Evolutionary conservation across 1,140 invertebrate genomes (phyloP).

Genomic region (Hormaphis cornu): DNA sequence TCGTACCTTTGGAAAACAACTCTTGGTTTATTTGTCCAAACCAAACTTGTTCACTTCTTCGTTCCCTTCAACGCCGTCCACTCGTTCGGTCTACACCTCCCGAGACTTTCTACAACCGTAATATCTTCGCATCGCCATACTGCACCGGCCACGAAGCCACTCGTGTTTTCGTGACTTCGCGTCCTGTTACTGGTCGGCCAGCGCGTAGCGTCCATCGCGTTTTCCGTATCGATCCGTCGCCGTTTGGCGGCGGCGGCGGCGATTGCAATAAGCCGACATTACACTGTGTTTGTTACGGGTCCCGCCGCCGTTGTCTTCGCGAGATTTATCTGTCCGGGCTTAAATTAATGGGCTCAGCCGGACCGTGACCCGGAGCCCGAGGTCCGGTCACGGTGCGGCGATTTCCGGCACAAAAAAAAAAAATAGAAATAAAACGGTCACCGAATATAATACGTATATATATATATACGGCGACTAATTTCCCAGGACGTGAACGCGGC

Average conservation of each 20-base stretch:
- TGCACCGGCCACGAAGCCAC: neutral
- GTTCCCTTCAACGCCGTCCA: too few relatives aligned
- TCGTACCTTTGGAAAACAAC: too few relatives aligned
- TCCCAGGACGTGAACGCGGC: too few relatives aligned
- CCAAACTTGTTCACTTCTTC: too few relatives aligned
- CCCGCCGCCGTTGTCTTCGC: too few relatives aligned
- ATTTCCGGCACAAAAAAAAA: too few relatives aligned
- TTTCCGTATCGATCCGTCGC: neutral
- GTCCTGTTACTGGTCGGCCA: neutral
- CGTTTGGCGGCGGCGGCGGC: neutral
- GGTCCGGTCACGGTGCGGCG: conserved; percentile 15
- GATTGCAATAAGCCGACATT: neutral
- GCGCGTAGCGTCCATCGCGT: neutral
- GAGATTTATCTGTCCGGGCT: conserved; percentile 15
- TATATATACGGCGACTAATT: conserved; percentile 29
- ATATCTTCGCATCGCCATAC: too few relatives aligned
- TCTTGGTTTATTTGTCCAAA: too few relatives aligned
- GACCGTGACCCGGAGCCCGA: conserved; percentile 16
- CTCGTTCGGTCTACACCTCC: too few relatives aligned
- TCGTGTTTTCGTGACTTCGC: neutral
- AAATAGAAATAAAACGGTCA: too few relatives aligned
- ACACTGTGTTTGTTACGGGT: too few relatives aligned
- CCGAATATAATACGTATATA: too few relatives aligned
- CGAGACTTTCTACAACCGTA: neutral
- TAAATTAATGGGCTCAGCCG: conserved; percentile 19